Evolutionary conservation across 2,888 invertebrate genomes (phyloP), one percentile per base, ranked within the genome.

Genomic region (Stictocephala bisonia): DNA sequence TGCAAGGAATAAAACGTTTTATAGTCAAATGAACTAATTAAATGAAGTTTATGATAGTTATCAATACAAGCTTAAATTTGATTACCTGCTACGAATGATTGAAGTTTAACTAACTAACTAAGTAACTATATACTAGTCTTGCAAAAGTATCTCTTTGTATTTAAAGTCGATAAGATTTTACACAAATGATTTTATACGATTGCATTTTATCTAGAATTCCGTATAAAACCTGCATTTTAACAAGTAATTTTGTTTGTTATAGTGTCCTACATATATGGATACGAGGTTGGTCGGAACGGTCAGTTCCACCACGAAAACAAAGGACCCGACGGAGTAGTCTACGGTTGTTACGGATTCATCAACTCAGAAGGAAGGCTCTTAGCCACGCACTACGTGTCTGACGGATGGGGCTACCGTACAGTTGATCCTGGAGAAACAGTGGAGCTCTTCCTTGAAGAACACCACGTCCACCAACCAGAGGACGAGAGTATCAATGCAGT

Each of bases 261-360:
- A 91, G 92, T 87, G 83, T 88, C 90, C 76, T 93, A 93, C 82
- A 90, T 90, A 81, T 93, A 91, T 82, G 93, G 93, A 74, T 93
- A 93, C 82, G 91, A 92, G 82, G 89, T 93, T 69, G 90, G 89
- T 71, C 90, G 91, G 2, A 89, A 89, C 80, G 91, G 91, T 44
- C 92, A 93, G 84, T 93, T 93, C 82, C 93, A 93, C 82, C 92
- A 93, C 81, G 93, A 93, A 84, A 90, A 87, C 74, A 88, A 90
- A 72, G 92, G 91, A 3, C 90, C 91, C 0, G 92, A 93, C 80
- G 91, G 90, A 20, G 90, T 93, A 18, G 93, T 92, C 0, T 93
- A 93, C 80, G 93, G 93, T 77, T 93, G 93, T 82, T 93, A 93
- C 79, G 93, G 93, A 27, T 91, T 91, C 83, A 87, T 92, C 44